Percentiles rank a stretch among this genome's conserved stretches.
Conservation (phyloP, 2,113 vertebrate genomes). For the Pterocles gutturalis region DNA sequence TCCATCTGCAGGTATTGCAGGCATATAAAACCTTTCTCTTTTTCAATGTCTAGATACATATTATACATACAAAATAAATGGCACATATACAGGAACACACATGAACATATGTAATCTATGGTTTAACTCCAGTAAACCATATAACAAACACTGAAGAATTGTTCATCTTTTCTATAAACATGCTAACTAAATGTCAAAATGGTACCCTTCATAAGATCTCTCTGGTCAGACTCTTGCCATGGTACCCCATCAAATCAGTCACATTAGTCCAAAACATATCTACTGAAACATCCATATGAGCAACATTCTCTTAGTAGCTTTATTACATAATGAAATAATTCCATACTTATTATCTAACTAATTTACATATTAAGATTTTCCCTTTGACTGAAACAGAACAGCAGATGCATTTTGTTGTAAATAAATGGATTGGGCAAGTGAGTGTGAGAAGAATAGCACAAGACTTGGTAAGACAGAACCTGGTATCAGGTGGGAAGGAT, state of each 20-base stretch:
- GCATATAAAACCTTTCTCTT: neutral
- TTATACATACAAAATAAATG: neutral
- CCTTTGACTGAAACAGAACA: neutral
- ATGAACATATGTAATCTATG: constrained; percentile 9
- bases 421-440: neutral
- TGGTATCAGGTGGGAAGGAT: neutral
- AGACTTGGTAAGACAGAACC: neutral
- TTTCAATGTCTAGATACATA: neutral
- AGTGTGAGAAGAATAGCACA: neutral
- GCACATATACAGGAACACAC: neutral
- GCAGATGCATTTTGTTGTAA: neutral
- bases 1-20: neutral
- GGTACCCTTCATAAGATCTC: neutral
- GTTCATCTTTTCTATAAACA: neutral
- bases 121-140: constrained; percentile 45
- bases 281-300: neutral
- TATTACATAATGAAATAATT: neutral
- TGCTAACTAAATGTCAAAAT: neutral
- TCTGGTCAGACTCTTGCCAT: neutral
- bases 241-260: neutral
- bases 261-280: neutral
- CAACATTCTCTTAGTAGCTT: neutral
- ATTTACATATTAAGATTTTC: neutral
- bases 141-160: neutral
- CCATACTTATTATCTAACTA: neutral